Conservation (phyloP, 1,140 invertebrate species). For the Muscidifurax raptorellus region DNA sequence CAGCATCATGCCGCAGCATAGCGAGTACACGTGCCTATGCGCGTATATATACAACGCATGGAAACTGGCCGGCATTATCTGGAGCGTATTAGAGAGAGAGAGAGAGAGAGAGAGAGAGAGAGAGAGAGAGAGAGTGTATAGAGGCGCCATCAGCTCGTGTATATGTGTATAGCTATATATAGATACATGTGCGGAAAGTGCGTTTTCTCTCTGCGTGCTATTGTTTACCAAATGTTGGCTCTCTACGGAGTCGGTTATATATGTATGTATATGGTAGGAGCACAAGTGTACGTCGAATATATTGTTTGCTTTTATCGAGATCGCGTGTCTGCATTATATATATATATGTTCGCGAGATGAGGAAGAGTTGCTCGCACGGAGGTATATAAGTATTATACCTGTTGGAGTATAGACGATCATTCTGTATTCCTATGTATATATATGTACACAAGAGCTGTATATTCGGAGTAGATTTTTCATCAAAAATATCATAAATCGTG, state of each 20-base stretch:
- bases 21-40: background rate
- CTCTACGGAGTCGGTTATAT: background rate
- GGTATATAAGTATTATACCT: no score
- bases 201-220: background rate
- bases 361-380: background rate
- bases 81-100: conserved; percentile 11
- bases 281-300: background rate
- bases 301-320: background rate
- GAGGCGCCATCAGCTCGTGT: background rate
- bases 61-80: background rate
- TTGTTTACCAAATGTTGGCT: background rate
- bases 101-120: no score
- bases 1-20: background rate
- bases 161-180: background rate
- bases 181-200: background rate
- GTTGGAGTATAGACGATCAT: background rate
- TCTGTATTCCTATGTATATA: background rate
- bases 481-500: no score
- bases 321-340: no score
- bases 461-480: no score
- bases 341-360: background rate
- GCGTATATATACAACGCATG: background rate
- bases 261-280: background rate
- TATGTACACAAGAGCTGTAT: no score
- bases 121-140: no score